Base-by-base conservation (phyloP, 2,113 vertebrate species). In the Crocuta crocuta region DNA sequence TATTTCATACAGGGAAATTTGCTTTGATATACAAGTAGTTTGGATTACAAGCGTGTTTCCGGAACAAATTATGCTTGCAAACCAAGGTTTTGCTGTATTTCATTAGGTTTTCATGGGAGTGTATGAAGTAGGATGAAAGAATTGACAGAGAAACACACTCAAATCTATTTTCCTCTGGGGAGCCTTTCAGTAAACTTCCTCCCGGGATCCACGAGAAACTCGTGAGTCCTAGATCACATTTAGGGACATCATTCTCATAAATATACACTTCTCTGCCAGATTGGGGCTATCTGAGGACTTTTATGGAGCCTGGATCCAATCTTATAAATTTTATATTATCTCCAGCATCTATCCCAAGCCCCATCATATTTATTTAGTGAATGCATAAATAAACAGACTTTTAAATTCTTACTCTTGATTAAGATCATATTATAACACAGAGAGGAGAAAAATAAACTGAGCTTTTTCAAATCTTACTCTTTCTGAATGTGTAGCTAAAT, bases 341-440 rank as follows among this genome's bases (percentile, higher is more conserved):
- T 21, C 4, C 6, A 84, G 12, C 17, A 80, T 76, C 24, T 80
- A 89, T 3, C 45, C 73, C 21, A 89, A 92, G 61, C 71, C 83
- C 86, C 2, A 48, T 74, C 39, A 73, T 76, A 35, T 95, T 94
- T 95, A 65, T 66, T 91, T 97, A 95, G 78, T 79, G 63, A 95
- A 74, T 74, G 55, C 2, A 50, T 70, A 16, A 84, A 86, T 96
- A 81, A 91, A 6, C 23, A 87, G 70, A 82, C 33, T 88, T 97
- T 90, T 71, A 8, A 78, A 55, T 4, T 78, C 17, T 71, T 43
- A 43, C 17, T 39, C 21, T 23, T n/a, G 91, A 66, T 93, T 89
- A 71, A 68, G 74, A 94, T 95, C 70, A 89, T 87, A 71, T 83
- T 86, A 85, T 91, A 88, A 35, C 26, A 83, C 39, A 63, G 35